A percentile compares a stretch with the other conserved stretches of the same genome.
Evolutionary conservation across 2,113 vertebrate genomes (phyloP).

Genomic region (Cercocebus atys): DNA sequence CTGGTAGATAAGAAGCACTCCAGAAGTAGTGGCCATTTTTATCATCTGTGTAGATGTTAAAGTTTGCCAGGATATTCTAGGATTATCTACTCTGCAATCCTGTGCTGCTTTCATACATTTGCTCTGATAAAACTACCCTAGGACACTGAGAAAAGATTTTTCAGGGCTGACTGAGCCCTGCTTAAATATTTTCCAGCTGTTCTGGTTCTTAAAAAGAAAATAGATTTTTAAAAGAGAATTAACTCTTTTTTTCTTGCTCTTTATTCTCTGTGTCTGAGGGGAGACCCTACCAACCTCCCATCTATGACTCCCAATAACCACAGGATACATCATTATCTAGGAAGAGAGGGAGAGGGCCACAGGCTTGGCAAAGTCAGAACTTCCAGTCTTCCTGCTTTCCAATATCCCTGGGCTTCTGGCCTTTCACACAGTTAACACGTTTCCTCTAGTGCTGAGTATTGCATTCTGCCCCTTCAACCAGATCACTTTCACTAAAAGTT

Average conservation of each 20-base stretch:
- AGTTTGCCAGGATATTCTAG: not conserved
- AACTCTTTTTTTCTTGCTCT: not conserved
- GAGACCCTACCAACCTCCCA: not conserved
- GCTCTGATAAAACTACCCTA: not conserved
- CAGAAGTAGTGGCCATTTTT: not conserved
- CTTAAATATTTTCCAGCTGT: slow-evolving; percentile 3
- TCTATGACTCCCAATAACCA: not conserved
- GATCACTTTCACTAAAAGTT: not conserved
- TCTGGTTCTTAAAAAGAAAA: not conserved
- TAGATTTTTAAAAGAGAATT: not conserved
- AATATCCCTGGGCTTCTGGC: not conserved
- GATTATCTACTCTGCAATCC: not conserved
- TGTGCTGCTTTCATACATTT: not conserved
- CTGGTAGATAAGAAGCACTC: not conserved
- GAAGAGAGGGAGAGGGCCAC: not conserved
- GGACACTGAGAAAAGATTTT: not conserved
- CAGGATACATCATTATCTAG: not conserved
- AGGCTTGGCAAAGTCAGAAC: not conserved
- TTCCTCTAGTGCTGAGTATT: not conserved
- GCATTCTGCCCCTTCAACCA: not conserved
- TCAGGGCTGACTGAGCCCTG: not conserved
- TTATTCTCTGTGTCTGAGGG: not conserved
- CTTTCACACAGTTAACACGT: not conserved
- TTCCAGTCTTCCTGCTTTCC: not conserved
- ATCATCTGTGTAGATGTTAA: not conserved